Evolutionary conservation across 2,797 vertebrate species (phyloP).

Genomic region (Staurois parvus): DNA sequence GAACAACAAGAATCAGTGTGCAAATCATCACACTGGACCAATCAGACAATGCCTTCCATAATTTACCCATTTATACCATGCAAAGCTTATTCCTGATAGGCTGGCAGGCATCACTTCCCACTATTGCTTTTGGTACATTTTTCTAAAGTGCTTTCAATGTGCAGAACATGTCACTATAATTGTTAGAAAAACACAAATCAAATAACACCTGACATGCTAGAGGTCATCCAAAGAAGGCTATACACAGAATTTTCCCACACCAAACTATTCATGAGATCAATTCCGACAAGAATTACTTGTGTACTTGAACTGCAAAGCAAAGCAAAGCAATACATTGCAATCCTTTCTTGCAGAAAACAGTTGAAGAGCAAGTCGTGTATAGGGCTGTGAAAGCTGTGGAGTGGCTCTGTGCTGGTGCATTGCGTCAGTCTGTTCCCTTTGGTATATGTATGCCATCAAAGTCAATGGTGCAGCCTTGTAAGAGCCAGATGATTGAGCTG

Average conservation of each 20-base stretch:
- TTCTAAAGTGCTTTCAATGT: no score
- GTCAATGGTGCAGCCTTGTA: slow-evolving; percentile 58
- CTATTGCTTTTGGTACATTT: no score
- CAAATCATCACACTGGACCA: no score
- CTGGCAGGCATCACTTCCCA: no score
- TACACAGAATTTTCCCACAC: not conserved
- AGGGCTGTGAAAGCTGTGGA: slow-evolving; percentile 24
- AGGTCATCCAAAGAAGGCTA: no score
- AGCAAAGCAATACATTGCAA: slow-evolving; percentile 28
- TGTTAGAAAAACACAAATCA: no score
- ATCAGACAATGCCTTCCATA: no score
- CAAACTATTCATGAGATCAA: slow-evolving; percentile 11
- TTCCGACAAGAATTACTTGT: not conserved
- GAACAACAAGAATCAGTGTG: no score
- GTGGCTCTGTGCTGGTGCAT: slow-evolving; percentile 20
- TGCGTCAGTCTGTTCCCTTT: slow-evolving; percentile 53
- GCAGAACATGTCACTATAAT: no score
- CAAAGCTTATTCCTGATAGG: no score
- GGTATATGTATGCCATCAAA: slow-evolving; percentile 53
- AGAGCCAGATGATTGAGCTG: slow-evolving; percentile 61
- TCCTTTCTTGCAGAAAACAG: slow-evolving; percentile 28
- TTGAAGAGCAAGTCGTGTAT: slow-evolving; percentile 21
- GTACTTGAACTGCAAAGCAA: slow-evolving; percentile 6
- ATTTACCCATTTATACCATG: no score
- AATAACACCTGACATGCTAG: no score